Percentiles rank a stretch among this genome's conserved stretches.
These are phyloP conservation scores for Eumacrocentrus americanus DNA, from an alignment of 2,888 invertebrate species.

Conservation along the genomic window DNA sequence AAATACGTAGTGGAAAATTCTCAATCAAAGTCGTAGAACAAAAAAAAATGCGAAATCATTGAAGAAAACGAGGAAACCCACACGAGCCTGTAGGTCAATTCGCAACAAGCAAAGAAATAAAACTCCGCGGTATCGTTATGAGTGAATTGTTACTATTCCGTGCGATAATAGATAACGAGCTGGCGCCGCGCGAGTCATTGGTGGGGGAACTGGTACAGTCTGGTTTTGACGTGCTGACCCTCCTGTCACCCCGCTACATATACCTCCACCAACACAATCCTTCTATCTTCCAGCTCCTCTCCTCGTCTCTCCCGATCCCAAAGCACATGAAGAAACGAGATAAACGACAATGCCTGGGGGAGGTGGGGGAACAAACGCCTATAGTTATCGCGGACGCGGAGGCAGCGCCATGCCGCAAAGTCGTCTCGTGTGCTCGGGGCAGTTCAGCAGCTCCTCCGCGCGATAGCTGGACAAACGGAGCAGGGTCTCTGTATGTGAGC, in stretches of 20 bases:
- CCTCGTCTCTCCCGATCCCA: too few species aligned
- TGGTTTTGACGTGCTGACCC: slow-evolving; percentile 21
- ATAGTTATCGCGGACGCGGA: slow-evolving; percentile 19
- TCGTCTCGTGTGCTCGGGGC: slow-evolving; percentile 24
- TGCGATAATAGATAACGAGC: slow-evolving; percentile 28
- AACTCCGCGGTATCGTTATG: slow-evolving; percentile 29
- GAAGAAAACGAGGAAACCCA: not conserved
- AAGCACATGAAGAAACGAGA: slow-evolving; percentile 2
- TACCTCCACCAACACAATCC: too few species aligned
- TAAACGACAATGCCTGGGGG: not conserved
- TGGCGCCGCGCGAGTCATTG: slow-evolving; percentile 29
- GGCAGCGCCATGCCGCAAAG: slow-evolving; percentile 24
- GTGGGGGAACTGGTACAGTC: slow-evolving; percentile 29
- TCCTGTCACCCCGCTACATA: not conserved
- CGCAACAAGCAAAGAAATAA: slow-evolving; percentile 8
- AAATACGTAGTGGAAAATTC: too few species aligned
- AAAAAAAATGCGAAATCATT: not conserved
- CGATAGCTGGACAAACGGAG: slow-evolving; percentile 18
- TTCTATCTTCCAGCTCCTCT: too few species aligned
- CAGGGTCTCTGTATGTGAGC: too few species aligned
- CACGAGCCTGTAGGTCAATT: slow-evolving; percentile 5
- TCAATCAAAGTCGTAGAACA: too few species aligned
- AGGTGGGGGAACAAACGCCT: not conserved
- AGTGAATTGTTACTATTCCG: slow-evolving; percentile 39
- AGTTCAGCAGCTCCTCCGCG: slow-evolving; percentile 20